Evolutionary conservation across 2,888 invertebrate genomes (phyloP).

Genomic region (Diaperis boleti): DNA sequence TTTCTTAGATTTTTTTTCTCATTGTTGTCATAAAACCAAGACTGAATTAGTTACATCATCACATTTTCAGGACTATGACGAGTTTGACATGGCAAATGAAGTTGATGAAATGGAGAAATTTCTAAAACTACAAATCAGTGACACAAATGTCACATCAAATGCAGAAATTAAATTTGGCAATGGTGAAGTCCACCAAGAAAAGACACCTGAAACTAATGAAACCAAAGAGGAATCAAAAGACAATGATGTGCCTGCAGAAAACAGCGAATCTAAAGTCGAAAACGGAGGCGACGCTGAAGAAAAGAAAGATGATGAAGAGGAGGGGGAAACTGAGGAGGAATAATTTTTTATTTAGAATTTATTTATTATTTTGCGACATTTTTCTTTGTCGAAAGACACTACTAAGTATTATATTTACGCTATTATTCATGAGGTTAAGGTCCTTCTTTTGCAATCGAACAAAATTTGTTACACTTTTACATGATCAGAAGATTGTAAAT

Average conservation of each 20-base stretch:
- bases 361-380: constrained; percentile 23
- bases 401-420: constrained; percentile 40
- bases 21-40: too few relatives aligned
- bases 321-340: constrained; percentile 50
- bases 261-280: constrained; percentile 58
- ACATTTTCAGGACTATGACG: constrained; percentile 86
- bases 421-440: constrained; percentile 40
- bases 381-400: constrained; percentile 25
- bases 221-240: constrained; percentile 44
- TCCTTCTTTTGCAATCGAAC: constrained; percentile 32
- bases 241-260: constrained; percentile 48
- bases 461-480: constrained; percentile 36
- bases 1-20: too few relatives aligned
- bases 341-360: constrained; percentile 29
- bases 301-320: constrained; percentile 42
- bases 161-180: constrained; percentile 65
- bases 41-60: too few relatives aligned
- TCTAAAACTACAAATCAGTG: constrained; percentile 78
- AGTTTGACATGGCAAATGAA: constrained; percentile 92
- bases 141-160: constrained; percentile 65
- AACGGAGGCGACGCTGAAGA: constrained; percentile 43
- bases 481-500: constrained; percentile 39
- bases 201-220: constrained; percentile 46
- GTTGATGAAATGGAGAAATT: constrained; percentile 90
- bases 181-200: constrained; percentile 55